Conservation (phyloP, 2,797 vertebrate species). For the Cebuella pygmaea region DNA sequence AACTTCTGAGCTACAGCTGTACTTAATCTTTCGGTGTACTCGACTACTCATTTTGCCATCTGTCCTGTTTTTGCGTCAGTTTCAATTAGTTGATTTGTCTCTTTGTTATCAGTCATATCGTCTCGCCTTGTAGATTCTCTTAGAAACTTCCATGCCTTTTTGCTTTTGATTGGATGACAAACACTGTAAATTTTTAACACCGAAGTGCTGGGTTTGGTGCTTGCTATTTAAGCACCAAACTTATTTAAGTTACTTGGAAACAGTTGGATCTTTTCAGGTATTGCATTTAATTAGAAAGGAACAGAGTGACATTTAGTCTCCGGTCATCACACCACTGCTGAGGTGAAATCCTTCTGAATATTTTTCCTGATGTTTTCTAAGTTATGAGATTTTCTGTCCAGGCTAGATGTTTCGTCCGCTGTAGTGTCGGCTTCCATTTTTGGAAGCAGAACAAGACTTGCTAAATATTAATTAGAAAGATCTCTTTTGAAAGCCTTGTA, state of each 20-base stretch:
- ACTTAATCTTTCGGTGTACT: not conserved
- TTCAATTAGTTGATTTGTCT: not conserved
- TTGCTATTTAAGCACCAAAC: not conserved
- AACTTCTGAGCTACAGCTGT: not conserved
- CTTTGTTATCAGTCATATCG: not conserved
- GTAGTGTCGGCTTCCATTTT: not conserved
- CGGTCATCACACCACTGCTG: not conserved
- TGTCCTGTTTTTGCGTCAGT: not conserved
- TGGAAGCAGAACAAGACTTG: not conserved
- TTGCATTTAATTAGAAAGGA: not conserved
- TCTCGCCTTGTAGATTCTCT: not conserved
- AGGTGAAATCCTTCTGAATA: not conserved
- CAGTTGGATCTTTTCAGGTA: not conserved
- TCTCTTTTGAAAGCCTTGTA: not conserved
- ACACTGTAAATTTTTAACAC: not conserved
- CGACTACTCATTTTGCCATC: not conserved
- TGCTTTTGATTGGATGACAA: not conserved
- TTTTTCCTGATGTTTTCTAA: not conserved
- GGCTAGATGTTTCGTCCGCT: not conserved
- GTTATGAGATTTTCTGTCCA: not conserved
- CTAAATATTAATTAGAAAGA: not conserved
- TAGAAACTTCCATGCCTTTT: not conserved
- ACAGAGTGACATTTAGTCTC: not conserved
- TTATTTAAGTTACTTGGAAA: not conserved
- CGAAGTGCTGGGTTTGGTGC: not conserved